phyloP scores from a whole-genome alignment of 2,113 vertebrate genomes.

The Bos javanicus region DNA sequence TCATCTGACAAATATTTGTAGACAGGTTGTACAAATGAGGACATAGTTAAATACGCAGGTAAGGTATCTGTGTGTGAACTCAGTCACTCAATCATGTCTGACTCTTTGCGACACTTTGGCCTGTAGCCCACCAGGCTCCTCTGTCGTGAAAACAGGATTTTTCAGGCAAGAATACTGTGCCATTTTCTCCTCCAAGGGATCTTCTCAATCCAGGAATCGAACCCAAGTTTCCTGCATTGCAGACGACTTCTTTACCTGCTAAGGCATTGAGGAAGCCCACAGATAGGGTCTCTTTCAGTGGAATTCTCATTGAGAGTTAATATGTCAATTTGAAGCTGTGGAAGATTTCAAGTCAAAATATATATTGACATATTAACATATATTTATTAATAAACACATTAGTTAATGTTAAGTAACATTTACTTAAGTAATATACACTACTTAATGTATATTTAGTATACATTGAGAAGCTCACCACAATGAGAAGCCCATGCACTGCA shows the following conservation, averaged over 20 bases:
- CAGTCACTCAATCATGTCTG: not conserved
- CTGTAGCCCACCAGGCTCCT: not conserved
- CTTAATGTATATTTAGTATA: not conserved
- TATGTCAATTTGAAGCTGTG: not conserved
- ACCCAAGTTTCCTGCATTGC: not conserved
- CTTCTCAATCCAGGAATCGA: not conserved
- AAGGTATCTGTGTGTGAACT: not conserved
- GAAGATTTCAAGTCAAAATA: not conserved
- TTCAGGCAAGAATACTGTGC: not conserved
- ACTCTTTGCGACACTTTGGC: not conserved
- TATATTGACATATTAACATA: not conserved
- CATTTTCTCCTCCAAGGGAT: not conserved
- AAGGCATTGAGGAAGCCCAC: accelerated
- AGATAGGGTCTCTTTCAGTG: not conserved
- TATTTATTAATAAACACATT: not conserved
- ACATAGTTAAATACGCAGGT: not conserved
- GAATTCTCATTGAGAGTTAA: not conserved
- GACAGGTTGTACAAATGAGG: not conserved
- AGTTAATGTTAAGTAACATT: not conserved
- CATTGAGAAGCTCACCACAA: not conserved
- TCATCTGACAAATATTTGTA: not conserved
- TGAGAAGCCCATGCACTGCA: not conserved
- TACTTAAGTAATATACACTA: not conserved
- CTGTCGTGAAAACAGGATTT: not conserved
- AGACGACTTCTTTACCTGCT: not conserved